Conservation (phyloP, 1,140 invertebrate genomes). For the Drosophila chauvacae region DNA sequence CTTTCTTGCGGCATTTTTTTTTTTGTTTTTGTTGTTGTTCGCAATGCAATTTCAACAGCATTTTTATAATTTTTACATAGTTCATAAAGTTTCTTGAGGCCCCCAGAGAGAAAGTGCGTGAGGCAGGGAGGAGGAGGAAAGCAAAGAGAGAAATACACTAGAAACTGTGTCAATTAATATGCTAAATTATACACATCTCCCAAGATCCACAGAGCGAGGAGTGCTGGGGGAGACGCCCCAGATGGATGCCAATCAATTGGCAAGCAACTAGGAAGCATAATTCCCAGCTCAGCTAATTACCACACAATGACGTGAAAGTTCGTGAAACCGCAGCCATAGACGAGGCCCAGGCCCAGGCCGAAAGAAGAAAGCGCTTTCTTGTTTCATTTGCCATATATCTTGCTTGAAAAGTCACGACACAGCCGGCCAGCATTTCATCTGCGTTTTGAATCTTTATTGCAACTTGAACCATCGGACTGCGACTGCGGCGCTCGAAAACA, state of each 20-base stretch:
- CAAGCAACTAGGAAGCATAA: conserved; percentile 81
- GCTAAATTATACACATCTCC: conserved; percentile 77
- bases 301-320: conserved; percentile 73
- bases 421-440: conserved; percentile 52
- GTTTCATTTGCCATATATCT: conserved; percentile 66
- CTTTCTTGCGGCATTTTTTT: conserved; percentile 60
- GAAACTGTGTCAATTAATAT: conserved; percentile 82
- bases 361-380: conserved; percentile 67
- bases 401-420: conserved; percentile 60
- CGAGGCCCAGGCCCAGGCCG: conserved; percentile 21
- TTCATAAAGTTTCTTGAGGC: conserved; percentile 73
- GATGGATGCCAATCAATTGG: conserved; percentile 81
- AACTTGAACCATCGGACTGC: conserved; percentile 48
- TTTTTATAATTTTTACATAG: conserved; percentile 75
- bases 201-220: not conserved
- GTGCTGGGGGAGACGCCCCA: conserved; percentile 56
- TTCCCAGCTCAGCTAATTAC: conserved; percentile 79
- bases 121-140: conserved; percentile 34
- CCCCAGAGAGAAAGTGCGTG: conserved; percentile 72
- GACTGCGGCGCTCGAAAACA: conserved; percentile 7
- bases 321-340: conserved; percentile 51
- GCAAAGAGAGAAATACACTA: conserved; percentile 45
- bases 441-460: conserved; percentile 67
- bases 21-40: conserved; percentile 2
- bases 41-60: conserved; percentile 54